Evolutionary conservation across 2,113 vertebrate genomes (phyloP).

Genomic region (Mungos mungo): DNA sequence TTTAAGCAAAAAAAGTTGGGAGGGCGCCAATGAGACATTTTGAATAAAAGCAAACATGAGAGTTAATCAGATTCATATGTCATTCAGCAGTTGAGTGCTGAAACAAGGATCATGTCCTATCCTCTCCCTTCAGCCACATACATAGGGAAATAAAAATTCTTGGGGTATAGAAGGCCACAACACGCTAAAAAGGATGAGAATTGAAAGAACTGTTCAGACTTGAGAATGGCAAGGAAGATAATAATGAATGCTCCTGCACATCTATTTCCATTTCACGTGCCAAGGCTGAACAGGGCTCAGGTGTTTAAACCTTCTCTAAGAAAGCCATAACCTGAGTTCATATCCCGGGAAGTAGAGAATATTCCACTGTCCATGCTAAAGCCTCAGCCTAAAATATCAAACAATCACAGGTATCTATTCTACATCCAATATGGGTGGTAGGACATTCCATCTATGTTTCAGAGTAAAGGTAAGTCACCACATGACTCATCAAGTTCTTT

Average conservation of each 20-base stretch:
- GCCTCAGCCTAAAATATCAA: not conserved
- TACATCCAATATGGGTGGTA: not conserved
- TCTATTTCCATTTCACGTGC: not conserved
- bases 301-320: not conserved
- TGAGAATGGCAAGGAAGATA: not conserved
- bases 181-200: not conserved
- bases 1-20: conserved; percentile 76
- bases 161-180: not conserved
- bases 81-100: conserved; percentile 22
- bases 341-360: not conserved
- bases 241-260: not conserved
- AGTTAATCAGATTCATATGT: conserved; percentile 71
- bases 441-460: not conserved
- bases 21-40: conserved; percentile 59
- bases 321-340: not conserved
- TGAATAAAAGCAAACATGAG: conserved; percentile 43
- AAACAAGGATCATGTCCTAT: conserved; percentile 5
- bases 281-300: not conserved
- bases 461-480: not conserved
- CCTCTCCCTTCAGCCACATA: not conserved
- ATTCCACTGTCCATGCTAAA: not conserved
- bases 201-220: not conserved
- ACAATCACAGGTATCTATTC: not conserved
- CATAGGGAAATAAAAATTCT: not conserved
- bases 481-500: not conserved